These are phyloP conservation scores for Dermatemys mawii DNA, from an alignment of 2,113 vertebrate species.

Conservation along the genomic window DNA sequence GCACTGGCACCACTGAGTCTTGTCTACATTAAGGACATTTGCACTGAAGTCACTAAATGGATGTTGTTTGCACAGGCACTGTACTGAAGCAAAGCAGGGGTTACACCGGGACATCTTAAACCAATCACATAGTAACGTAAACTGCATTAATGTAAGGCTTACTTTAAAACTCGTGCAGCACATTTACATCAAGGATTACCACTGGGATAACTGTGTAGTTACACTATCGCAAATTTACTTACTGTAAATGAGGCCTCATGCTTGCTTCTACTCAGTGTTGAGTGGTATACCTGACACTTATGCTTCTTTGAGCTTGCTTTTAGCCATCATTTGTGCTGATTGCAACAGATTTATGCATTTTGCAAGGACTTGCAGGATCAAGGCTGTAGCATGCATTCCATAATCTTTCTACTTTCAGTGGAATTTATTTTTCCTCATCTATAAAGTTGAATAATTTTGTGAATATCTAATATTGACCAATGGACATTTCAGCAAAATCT, in stretches of 20 bases:
- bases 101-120: background rate
- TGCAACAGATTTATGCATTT: background rate
- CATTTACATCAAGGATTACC: background rate
- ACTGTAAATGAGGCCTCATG: background rate
- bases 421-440: background rate
- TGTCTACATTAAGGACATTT: background rate
- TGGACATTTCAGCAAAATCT: background rate
- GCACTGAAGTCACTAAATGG: background rate
- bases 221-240: background rate
- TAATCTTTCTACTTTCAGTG: background rate
- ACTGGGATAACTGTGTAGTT: background rate
- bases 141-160: background rate
- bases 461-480: background rate
- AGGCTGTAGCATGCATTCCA: background rate
- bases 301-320: background rate
- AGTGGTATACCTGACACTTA: fast-evolving
- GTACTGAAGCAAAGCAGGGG: background rate
- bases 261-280: background rate
- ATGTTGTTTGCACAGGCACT: background rate
- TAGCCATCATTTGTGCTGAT: background rate
- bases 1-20: background rate
- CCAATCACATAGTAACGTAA: background rate
- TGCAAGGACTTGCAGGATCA: background rate
- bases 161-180: background rate
- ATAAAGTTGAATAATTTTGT: background rate